phyloP scores from a whole-genome alignment of 2,797 vertebrate species.

The Antennarius maculatus region DNA sequence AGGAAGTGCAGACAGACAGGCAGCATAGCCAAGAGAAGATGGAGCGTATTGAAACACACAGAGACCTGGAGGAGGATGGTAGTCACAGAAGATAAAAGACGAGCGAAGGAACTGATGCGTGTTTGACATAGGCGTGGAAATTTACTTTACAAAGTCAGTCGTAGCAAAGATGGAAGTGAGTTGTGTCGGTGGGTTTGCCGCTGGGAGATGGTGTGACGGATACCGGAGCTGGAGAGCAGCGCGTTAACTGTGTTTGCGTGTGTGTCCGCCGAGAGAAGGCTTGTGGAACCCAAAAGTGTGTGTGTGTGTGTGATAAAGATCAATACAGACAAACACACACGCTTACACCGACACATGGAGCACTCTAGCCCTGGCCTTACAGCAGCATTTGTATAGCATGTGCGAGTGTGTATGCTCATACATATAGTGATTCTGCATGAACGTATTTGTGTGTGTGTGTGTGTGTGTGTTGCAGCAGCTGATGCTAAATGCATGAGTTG shows the following conservation, averaged over 20 bases:
- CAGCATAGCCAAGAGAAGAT: conserved; percentile 2
- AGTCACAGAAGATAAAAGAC: conserved; percentile 1
- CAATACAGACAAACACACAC: conserved; percentile 7
- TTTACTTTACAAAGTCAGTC: conserved; percentile 8
- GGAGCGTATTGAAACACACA: neutral
- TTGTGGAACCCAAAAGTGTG: conserved; percentile 26
- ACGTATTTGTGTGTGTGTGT: neutral
- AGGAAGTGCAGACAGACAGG: conserved; percentile 1
- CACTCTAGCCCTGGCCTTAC: conserved; percentile 25
- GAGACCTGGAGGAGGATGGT: neutral
- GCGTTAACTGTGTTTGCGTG: conserved; percentile 7
- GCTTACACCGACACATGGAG: neutral
- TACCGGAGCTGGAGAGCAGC: conserved; percentile 37
- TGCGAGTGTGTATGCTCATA: neutral
- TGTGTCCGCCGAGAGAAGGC: conserved; percentile 15
- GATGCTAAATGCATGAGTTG: neutral
- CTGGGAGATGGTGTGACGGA: conserved; percentile 34
- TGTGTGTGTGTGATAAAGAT: conserved; percentile 28
- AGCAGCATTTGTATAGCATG: conserved; percentile 18
- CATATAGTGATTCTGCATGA: neutral
- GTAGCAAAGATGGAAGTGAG: conserved; percentile 16
- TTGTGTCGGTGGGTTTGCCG: conserved; percentile 13
- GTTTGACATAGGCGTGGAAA: neutral
- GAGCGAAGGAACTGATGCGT: neutral
- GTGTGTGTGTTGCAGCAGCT: neutral